Conservation (phyloP, 2,888 invertebrate genomes). For the Hoplodrina blanda region DNA sequence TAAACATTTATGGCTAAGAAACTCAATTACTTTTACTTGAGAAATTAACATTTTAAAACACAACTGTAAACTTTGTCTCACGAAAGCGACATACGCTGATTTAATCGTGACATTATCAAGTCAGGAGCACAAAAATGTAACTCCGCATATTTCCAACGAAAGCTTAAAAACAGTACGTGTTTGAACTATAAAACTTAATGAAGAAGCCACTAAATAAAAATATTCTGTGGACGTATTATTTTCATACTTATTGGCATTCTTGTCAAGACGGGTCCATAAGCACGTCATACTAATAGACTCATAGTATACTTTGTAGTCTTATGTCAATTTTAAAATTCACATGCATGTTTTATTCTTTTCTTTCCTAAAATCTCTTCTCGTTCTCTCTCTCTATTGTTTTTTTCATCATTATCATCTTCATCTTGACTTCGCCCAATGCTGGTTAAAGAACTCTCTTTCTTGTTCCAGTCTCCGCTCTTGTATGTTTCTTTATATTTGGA, state of each 20-base stretch:
- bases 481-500: too few relatives aligned
- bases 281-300: not conserved
- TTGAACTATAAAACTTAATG: conserved; percentile 21
- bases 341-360: too few relatives aligned
- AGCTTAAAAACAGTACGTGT: conserved; percentile 43
- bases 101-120: conserved; percentile 7
- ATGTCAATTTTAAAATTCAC: not conserved
- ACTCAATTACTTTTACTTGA: not conserved
- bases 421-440: too few relatives aligned
- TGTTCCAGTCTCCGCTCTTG: too few relatives aligned
- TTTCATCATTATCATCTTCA: too few relatives aligned
- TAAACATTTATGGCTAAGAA: too few relatives aligned
- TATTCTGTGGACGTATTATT: conserved; percentile 39
- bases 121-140: conserved; percentile 18
- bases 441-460: too few relatives aligned
- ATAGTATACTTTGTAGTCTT: not conserved
- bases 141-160: conserved; percentile 52
- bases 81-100: conserved; percentile 9
- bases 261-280: conserved; percentile 6
- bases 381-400: too few relatives aligned
- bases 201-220: conserved; percentile 12
- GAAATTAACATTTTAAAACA: not conserved
- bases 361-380: too few relatives aligned
- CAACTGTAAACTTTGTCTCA: not conserved
- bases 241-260: conserved; percentile 46